Conservation (phyloP, 2,888 invertebrate genomes). For the Sminthurides aquaticus region DNA sequence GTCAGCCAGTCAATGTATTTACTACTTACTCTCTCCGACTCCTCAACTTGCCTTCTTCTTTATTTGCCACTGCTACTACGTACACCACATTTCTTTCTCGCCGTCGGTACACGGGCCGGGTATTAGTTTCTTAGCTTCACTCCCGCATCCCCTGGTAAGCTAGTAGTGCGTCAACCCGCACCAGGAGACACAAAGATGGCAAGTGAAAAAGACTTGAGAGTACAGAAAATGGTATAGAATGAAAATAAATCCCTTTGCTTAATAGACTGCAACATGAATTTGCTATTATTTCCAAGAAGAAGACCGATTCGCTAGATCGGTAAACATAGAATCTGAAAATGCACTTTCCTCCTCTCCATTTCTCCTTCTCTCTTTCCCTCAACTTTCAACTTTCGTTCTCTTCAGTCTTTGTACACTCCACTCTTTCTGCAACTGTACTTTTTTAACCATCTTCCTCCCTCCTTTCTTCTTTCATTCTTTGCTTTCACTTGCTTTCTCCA, state of each 20-base stretch:
- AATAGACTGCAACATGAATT: constrained; percentile 54
- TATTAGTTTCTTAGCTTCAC: too few relatives aligned
- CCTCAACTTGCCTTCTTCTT: neutral
- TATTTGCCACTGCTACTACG: too few relatives aligned
- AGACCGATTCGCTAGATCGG: constrained; percentile 44
- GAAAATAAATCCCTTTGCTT: constrained; percentile 54
- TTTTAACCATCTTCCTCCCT: neutral
- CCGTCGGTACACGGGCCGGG: too few relatives aligned
- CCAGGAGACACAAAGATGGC: constrained; percentile 5
- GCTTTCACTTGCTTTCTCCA: constrained; percentile 2
- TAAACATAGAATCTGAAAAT: constrained; percentile 44
- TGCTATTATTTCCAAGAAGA: constrained; percentile 53
- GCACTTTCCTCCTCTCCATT: constrained; percentile 43
- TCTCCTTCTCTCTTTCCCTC: constrained; percentile 23
- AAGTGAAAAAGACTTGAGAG: constrained; percentile 16
- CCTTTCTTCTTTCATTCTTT: constrained; percentile 2
- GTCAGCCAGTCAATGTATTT: constrained; percentile 9
- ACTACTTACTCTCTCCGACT: neutral
- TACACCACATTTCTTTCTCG: too few relatives aligned
- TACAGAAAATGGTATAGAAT: constrained; percentile 45
- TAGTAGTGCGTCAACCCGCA: too few relatives aligned
- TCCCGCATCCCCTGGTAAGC: too few relatives aligned
- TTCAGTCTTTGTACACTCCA: constrained; percentile 17
- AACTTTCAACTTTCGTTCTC: constrained; percentile 29
- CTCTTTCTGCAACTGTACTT: too few relatives aligned